Evolutionary conservation across 2,113 vertebrate species (phyloP).

Genomic region (Nyctereutes procyonoides): DNA sequence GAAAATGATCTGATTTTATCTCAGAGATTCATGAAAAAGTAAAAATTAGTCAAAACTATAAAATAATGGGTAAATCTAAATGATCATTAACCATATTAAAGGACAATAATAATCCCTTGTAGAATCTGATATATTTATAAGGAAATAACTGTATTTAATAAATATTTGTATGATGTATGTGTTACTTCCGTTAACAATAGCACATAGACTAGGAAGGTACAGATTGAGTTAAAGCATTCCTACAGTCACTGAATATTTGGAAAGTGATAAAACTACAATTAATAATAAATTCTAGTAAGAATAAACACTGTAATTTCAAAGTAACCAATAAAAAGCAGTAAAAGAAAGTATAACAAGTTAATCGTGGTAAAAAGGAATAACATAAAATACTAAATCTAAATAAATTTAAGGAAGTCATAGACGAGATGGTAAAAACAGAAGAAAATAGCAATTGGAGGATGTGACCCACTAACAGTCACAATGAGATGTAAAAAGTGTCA

Average conservation of each 20-base stretch:
- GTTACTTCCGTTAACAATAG: too few relatives aligned
- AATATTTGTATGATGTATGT: background rate
- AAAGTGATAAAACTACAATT: background rate
- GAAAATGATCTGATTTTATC: background rate
- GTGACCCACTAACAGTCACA: accelerated
- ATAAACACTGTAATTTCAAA: background rate
- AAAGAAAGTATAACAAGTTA: background rate
- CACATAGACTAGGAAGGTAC: background rate
- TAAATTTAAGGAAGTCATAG: background rate
- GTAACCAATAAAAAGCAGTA: background rate
- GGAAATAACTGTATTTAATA: background rate
- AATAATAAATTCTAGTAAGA: background rate
- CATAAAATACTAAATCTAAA: background rate
- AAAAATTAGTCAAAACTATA: background rate
- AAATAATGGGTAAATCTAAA: background rate
- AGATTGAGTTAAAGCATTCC: too few relatives aligned
- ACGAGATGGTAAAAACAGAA: background rate
- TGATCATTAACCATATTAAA: background rate
- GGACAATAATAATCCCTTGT: background rate
- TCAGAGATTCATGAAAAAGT: background rate
- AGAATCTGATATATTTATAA: background rate
- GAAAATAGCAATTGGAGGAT: accelerated
- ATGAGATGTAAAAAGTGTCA: accelerated
- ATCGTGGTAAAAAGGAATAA: background rate
- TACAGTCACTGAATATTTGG: background rate